These are phyloP conservation scores for Astyanax mexicanus DNA, from an alignment of 2,797 vertebrate genomes.

Conservation along the genomic window DNA sequence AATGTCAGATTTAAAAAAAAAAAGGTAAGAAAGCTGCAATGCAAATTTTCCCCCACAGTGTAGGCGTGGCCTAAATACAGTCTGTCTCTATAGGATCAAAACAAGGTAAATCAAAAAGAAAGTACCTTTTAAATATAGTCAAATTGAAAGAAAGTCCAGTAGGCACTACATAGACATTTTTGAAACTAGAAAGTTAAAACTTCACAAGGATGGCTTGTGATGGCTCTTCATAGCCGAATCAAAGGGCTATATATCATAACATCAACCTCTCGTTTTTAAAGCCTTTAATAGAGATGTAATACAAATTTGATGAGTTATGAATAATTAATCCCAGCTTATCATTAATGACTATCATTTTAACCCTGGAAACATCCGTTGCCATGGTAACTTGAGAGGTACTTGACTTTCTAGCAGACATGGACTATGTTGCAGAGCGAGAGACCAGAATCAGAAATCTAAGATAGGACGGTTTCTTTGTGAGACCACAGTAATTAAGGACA, in stretches of 20 bases:
- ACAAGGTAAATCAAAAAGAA: slow-evolving; percentile 22
- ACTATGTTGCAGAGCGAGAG: slow-evolving; percentile 48
- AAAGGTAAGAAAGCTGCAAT: too few species aligned
- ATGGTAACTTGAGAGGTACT: slow-evolving; percentile 69
- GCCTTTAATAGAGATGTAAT: slow-evolving; percentile 52
- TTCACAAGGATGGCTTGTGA: not conserved
- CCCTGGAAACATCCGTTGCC: slow-evolving; percentile 72
- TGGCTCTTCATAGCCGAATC: not conserved
- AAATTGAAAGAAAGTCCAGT: not conserved
- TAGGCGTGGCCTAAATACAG: too few species aligned
- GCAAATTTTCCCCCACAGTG: too few species aligned
- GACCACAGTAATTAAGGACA: slow-evolving; percentile 42
- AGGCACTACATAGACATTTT: not conserved
- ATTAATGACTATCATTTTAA: slow-evolving; percentile 61
- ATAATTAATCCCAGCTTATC: slow-evolving; percentile 68
- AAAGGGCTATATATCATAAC: slow-evolving; percentile 23
- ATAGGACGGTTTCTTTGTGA: slow-evolving; percentile 55
- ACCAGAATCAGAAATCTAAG: slow-evolving; percentile 47
- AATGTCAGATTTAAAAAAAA: too few species aligned
- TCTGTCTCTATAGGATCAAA: slow-evolving; percentile 19
- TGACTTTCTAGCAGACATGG: slow-evolving; percentile 59
- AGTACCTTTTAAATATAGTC: slow-evolving; percentile 24
- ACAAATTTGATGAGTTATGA: slow-evolving; percentile 64
- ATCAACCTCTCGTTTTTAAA: slow-evolving; percentile 19
- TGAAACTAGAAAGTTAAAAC: not conserved